Evolutionary conservation across 1,140 invertebrate genomes (phyloP), one percentile per base, ranked within the genome.

Genomic region (Dryas iulia): DNA sequence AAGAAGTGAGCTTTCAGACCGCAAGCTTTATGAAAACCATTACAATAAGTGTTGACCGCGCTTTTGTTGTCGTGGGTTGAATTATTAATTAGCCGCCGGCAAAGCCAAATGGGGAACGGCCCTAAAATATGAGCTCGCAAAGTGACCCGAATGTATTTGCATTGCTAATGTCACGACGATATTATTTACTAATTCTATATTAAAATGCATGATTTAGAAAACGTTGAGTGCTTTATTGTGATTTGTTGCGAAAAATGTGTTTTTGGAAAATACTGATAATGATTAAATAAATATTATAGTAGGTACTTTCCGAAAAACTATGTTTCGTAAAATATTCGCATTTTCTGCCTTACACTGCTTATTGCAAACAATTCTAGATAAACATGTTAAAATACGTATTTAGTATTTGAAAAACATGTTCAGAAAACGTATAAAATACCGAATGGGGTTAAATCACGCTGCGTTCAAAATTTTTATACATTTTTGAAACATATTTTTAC

Each of bases 61-160:
- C 70, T 64, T 64, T 72, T 54, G 70, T 68, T 54, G 70, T 64
- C 63, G 60, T 57, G 35, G 39, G 24, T 26, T 72, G 70, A 67
- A 72, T 72, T 67, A 72, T 72, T 67, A 69, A 69, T 69, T 59
- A 67, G 59, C 35, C 53, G 28, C 28, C 65, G 60, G 59, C 26
- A 26, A 60, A 61, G 52, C 52, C 25, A 63, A 72, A 65, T 72
- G 66, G 66, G 53, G 33, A 59, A 69, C 57, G 47, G 33, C 47
- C 56, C 33, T 65, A 60, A 60, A 68, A 72, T 69, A 65, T 60
- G 57, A 65, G 62, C 28, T 72, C 26, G 47, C 66, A 64, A 60
- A 72, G 52, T 69, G 71, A 68, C 57, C 71, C 66, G 25, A 57
- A 65, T 70, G 56, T 68, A 71, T 71, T 62, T 66, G 59, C 59